Evolutionary conservation across 23 tunicate genomes (phyloP).

Genomic region (Corella eumyota): DNA sequence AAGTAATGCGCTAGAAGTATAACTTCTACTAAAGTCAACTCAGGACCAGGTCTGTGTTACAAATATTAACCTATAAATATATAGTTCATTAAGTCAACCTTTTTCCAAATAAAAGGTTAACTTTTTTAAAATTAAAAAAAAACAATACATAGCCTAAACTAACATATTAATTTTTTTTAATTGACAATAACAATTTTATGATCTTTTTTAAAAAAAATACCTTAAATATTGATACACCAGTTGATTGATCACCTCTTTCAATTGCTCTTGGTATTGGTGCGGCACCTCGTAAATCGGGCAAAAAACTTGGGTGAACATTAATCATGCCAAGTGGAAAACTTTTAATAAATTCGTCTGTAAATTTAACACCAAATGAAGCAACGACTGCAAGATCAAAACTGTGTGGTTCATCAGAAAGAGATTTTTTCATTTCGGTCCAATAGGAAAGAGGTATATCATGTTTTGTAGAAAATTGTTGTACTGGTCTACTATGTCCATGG

Average conservation of each 20-base stretch:
- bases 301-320: slow-evolving; percentile 67
- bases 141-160: too few relatives aligned
- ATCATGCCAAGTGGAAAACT: slow-evolving; percentile 44
- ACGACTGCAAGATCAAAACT: slow-evolving; percentile 62
- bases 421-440: slow-evolving; percentile 25
- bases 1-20: too few relatives aligned
- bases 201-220: too few relatives aligned
- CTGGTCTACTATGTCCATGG: slow-evolving; percentile 8
- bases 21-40: too few relatives aligned
- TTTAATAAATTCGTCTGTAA: slow-evolving; percentile 34
- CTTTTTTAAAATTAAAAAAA: too few relatives aligned
- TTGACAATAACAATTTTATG: too few relatives aligned
- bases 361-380: slow-evolving; percentile 65
- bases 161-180: not conserved
- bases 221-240: slow-evolving; percentile 63
- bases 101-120: too few relatives aligned
- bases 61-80: too few relatives aligned
- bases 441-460: slow-evolving; percentile 17
- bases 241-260: slow-evolving; percentile 19
- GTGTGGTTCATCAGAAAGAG: too few relatives aligned
- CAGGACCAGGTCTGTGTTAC: too few relatives aligned
- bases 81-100: too few relatives aligned
- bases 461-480: slow-evolving; percentile 19
- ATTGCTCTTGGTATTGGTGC: slow-evolving; percentile 71
- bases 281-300: slow-evolving; percentile 65